Conservation (phyloP, 37 sponge, comb jelly and placozoan species). For the Chondrilla cf. caribensis region DNA sequence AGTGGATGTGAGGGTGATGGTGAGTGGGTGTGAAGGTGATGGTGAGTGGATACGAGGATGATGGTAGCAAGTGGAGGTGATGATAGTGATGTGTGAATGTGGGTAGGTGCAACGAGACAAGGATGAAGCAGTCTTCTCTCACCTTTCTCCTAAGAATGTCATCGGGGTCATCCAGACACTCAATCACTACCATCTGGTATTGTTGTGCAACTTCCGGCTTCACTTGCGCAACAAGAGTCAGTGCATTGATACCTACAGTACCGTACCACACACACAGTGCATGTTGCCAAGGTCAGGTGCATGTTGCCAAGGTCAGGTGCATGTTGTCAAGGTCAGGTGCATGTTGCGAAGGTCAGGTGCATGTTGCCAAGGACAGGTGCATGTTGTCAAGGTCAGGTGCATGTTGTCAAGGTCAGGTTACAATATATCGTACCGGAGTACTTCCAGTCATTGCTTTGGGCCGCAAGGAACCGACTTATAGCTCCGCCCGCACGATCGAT, state of each 20-base stretch:
- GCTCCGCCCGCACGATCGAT: slow-evolving; percentile 60
- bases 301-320: no score
- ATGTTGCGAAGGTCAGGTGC: no score
- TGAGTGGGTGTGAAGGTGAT: no score
- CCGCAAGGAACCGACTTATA: slow-evolving; percentile 63
- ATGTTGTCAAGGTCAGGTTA: no score
- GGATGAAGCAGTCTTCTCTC: background rate
- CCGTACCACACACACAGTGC: no score
- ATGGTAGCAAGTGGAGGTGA: background rate
- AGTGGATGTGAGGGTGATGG: no score
- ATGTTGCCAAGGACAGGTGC: no score
- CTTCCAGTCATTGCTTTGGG: slow-evolving; percentile 72
- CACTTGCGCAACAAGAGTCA: slow-evolving; percentile 70
- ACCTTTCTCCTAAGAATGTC: slow-evolving; percentile 93
- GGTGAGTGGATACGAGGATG: background rate
- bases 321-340: no score
- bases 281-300: no score
- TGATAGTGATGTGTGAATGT: background rate
- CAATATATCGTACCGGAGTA: no score
- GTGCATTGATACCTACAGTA: slow-evolving; percentile 61
- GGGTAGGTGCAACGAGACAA: background rate
- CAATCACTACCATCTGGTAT: slow-evolving; percentile 85
- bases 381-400: no score
- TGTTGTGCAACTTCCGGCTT: slow-evolving; percentile 74
- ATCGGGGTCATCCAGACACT: slow-evolving; percentile 92